Base-by-base conservation (phyloP, 2,113 vertebrate species). In the Mus spicilegus region DNA sequence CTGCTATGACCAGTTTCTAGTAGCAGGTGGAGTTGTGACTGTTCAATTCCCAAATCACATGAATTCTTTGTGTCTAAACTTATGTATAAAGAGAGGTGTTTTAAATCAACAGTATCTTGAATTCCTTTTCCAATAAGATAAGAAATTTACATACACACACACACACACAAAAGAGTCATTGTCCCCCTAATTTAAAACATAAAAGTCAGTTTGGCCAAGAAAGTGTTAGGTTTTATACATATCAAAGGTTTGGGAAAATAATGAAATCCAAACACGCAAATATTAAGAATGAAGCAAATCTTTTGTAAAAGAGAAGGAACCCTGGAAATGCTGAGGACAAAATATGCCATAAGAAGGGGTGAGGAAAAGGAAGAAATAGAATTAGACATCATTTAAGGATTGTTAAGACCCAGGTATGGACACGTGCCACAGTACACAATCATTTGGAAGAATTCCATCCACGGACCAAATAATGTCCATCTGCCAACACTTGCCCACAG, bases 101-200 rank as follows among this genome's bases (percentile, higher is more conserved):
- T 93, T 54, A 95, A 72, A 61, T 77, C 61, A 51, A 58, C 26
- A 22, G 30, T 61, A 85, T 63, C 26, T 90, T 36, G 13, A 73
- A 46, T 91, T 93, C 84, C 24, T 94, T 93, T 94, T 58, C 26
- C 5, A 94, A 70, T 58, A 67, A 94, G 54, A 78, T 82, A 54
- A 87, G 49, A 95, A 96, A 72, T 17, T 93, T 87, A 51, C 65
- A 2, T 4, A 56, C 49, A 49, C 49, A 49, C 49, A 49, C 42
- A 42, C 42, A 42, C 42, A 42, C 42, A 42, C 42, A 42, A 91
- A 33, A 63, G 14, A 73, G 2, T 69, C 49, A 73, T 28, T 89
- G 17, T 24, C 24, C 72, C 11, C 33, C 33, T 39, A 89, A 75
- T 19, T 86, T 58, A 73, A 92, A 11, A 80, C 4, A 76, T 12